Conservation (phyloP, 92 coral and sea anemone genomes). For the Umimayanthus kanabou region DNA sequence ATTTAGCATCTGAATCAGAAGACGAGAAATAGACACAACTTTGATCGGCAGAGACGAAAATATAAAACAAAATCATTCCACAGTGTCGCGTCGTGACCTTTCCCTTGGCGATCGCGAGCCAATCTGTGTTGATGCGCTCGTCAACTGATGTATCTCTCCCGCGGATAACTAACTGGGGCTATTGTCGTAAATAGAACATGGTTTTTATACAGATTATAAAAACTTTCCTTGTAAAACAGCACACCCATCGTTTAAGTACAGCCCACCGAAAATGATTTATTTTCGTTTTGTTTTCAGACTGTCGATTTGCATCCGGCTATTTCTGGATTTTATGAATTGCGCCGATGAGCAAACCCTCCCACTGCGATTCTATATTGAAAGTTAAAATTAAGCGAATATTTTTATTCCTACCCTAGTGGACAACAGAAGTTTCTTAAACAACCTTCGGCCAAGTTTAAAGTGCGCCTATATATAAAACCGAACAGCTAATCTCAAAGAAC, state of each 20-base stretch:
- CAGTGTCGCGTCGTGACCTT: constrained; percentile 37
- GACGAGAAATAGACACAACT: constrained; percentile 27
- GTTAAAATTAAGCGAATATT: background rate
- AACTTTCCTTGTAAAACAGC: constrained; percentile 15
- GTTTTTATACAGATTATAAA: background rate
- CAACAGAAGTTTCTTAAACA: background rate
- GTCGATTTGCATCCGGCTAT: background rate
- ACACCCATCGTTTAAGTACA: constrained; percentile 30
- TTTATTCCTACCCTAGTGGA: background rate
- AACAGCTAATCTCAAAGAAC: background rate
- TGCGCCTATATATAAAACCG: background rate
- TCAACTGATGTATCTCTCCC: background rate
- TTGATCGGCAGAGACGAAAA: constrained; percentile 8
- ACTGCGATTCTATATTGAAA: constrained; percentile 12
- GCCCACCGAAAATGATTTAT: constrained; percentile 41
- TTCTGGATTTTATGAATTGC: background rate
- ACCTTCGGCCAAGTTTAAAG: background rate
- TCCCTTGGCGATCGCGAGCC: background rate
- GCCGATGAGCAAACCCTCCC: background rate
- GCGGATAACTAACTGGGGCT: background rate
- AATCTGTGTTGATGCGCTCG: background rate
- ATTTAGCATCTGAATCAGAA: constrained; percentile 14
- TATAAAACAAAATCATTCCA: background rate
- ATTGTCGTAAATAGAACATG: background rate
- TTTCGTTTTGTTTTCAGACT: constrained; percentile 16